Conservation (phyloP, 2,888 invertebrate genomes). For the Caenorhabditis sp. region DNA sequence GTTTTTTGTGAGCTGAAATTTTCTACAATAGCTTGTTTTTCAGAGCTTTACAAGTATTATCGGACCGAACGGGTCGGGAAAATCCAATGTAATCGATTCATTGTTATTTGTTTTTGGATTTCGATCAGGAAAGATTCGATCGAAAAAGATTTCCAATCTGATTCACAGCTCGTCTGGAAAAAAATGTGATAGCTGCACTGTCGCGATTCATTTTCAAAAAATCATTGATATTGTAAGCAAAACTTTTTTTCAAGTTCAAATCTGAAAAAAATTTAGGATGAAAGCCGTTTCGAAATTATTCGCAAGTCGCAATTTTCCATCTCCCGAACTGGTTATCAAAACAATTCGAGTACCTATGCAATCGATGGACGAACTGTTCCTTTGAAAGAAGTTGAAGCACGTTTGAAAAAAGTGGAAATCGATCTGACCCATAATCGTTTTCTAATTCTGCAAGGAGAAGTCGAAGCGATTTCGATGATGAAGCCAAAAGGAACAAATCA, state of each 20-base stretch:
- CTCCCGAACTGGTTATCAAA: slow-evolving; percentile 83
- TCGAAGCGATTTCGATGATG: slow-evolving; percentile 98
- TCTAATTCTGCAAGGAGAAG: slow-evolving; percentile 97
- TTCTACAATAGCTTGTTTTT: not conserved
- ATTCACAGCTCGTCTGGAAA: slow-evolving; percentile 88
- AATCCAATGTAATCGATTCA: slow-evolving; percentile 98
- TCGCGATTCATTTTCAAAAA: slow-evolving; percentile 84
- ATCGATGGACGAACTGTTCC: slow-evolving; percentile 72
- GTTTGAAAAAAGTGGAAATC: slow-evolving; percentile 83
- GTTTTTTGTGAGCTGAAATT: not conserved
- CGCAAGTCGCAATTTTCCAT: slow-evolving; percentile 84
- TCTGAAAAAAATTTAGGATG: slow-evolving; percentile 5
- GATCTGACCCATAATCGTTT: slow-evolving; percentile 96
- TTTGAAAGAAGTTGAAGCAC: slow-evolving; percentile 83
- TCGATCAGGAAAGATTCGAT: slow-evolving; percentile 80
- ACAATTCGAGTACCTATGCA: slow-evolving; percentile 65
- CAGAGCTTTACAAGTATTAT: slow-evolving; percentile 94
- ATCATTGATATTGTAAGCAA: slow-evolving; percentile 72
- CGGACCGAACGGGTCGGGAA: slow-evolving; percentile 98
- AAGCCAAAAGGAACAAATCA: slow-evolving; percentile 82
- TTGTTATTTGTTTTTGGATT: slow-evolving; percentile 98
- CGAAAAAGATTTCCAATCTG: slow-evolving; percentile 83
- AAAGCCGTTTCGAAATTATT: slow-evolving; percentile 77
- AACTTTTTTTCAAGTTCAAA: not conserved
- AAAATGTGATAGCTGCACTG: slow-evolving; percentile 80